Conservation (phyloP, 1,140 invertebrate genomes). For the Drosophila ercepeae region DNA sequence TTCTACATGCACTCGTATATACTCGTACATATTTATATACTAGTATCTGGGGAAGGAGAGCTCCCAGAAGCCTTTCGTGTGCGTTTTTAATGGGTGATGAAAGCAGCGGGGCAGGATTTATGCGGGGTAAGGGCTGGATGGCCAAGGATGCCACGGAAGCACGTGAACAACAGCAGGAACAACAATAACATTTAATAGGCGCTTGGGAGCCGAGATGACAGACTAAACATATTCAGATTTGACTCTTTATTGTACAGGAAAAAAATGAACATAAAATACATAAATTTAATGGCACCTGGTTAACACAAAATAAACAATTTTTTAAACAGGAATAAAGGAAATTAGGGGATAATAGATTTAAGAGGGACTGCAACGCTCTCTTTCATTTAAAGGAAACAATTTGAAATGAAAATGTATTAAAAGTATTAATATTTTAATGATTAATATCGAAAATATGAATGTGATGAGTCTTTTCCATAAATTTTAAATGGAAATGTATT, state of each 20-base stretch:
- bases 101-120: conserved; percentile 10
- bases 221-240: conserved; percentile 36
- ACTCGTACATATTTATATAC: not conserved
- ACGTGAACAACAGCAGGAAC: conserved; percentile 34
- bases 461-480: not conserved
- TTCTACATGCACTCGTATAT: not conserved
- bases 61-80: conserved; percentile 54
- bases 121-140: not conserved
- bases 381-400: too few relatives aligned
- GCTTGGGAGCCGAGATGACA: conserved; percentile 19
- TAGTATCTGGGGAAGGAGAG: not conserved
- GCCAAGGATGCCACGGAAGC: conserved; percentile 11
- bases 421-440: not conserved
- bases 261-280: conserved; percentile 2
- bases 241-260: conserved; percentile 3
- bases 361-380: too few relatives aligned
- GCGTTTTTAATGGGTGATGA: conserved; percentile 43
- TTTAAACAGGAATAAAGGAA: not conserved
- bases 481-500: conserved; percentile 7
- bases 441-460: not conserved
- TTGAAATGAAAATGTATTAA: not conserved
- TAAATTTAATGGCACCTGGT: not conserved
- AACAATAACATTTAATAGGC: conserved; percentile 44
- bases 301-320: not conserved
- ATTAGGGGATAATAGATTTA: not conserved